Evolutionary conservation across 2,113 vertebrate genomes (phyloP), one percentile per base, ranked within the genome.

Genomic region (Brachirus orientalis): DNA sequence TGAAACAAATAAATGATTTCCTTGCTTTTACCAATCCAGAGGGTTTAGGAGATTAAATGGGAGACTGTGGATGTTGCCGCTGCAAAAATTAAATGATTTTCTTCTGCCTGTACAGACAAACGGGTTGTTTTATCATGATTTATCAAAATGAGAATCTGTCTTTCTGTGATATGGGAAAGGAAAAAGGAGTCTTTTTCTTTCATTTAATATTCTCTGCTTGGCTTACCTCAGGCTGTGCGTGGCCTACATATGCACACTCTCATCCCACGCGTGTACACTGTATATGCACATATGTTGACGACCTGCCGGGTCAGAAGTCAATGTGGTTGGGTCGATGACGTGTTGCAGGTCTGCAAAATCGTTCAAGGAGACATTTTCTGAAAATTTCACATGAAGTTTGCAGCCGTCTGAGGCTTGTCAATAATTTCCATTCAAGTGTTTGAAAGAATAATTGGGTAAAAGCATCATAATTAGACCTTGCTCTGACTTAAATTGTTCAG

Each of bases 271-370:
- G 28, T 28, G 28, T 28, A 28, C 28, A 28, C 28, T 28, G 28
- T 28, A 6, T 28, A 6, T 28, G 16, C 28, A 17, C 37, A 59
- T 54, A 58, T 58, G 68, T 71, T 69, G 60, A 58, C 33, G 50
- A 44, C 46, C 41, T 17, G 44, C 53, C 17, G 61, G 37, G 70
- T 43, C 51, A 36, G 17, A 86, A 71, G 83, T 81, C 75, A 54
- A 69, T 83, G 59, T 43, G 50, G 53, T 68, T 63, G 4, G 28
- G 43, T 75, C 55, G 72, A 79, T 76, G 64, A 62, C 45, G n/a
- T 50, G 41, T 43, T 51, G 37, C 6, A 19, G 53, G 43, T 22
- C 20, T 7, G 52, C 41, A 58, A n/a, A 52, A 71, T 71, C 51
- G 67, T 50, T 60, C 53, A 56, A 63, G 69, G 8, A 80, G 43